Evolutionary conservation across 1,140 invertebrate genomes (phyloP).

Genomic region (Argopecten irradians): DNA sequence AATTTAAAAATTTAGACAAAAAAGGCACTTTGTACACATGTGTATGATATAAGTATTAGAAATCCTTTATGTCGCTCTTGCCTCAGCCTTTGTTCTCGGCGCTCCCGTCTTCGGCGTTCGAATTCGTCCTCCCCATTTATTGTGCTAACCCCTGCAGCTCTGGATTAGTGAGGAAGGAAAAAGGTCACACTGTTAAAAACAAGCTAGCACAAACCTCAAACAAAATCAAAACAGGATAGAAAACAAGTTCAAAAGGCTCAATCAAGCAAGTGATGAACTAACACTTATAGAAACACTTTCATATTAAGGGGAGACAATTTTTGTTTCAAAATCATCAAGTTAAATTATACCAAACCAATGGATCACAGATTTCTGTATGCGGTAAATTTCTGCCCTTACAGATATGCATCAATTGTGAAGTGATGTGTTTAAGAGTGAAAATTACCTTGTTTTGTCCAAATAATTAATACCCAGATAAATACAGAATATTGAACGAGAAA

Average conservation of each 20-base stretch:
- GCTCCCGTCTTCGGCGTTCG: slow-evolving; percentile 55
- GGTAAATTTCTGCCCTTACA: no score
- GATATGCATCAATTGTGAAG: no score
- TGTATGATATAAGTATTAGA: background rate
- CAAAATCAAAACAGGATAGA: background rate
- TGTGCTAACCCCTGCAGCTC: slow-evolving; percentile 52
- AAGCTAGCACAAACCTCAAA: slow-evolving; percentile 32
- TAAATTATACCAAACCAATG: background rate
- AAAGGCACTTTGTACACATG: background rate
- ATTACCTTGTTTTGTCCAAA: no score
- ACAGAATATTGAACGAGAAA: no score
- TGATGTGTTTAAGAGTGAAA: no score
- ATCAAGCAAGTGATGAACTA: background rate
- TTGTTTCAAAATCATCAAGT: background rate
- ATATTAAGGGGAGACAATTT: background rate
- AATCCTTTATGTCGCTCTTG: slow-evolving; percentile 42
- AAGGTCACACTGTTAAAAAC: slow-evolving; percentile 39
- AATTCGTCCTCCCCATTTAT: slow-evolving; percentile 63
- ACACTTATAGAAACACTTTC: background rate
- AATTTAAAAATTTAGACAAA: no score
- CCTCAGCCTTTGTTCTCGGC: slow-evolving; percentile 56
- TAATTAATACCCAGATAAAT: no score
- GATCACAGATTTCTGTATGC: no score
- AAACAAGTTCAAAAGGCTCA: background rate
- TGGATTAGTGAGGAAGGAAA: slow-evolving; percentile 53